phyloP scores from a whole-genome alignment of 1,140 invertebrate genomes.

The Ceratoteleas bidentatus region DNA sequence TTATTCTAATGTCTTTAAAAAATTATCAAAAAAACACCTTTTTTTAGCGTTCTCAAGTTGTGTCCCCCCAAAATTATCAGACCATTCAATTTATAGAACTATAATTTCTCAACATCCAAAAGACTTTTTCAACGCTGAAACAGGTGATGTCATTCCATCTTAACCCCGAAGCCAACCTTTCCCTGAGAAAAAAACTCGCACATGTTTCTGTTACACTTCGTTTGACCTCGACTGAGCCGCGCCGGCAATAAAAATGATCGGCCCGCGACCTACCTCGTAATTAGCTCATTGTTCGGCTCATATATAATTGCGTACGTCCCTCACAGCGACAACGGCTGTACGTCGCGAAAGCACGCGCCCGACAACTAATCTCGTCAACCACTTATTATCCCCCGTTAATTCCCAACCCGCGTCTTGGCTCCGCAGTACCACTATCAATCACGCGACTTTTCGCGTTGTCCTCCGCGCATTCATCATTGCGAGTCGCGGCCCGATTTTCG shows the following conservation, averaged over 20 bases:
- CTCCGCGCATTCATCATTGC: slow-evolving; percentile 17
- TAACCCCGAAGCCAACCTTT: too few relatives aligned
- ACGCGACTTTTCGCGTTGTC: slow-evolving; percentile 19
- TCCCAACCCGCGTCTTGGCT: slow-evolving; percentile 45
- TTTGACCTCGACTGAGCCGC: too few relatives aligned
- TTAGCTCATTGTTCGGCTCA: slow-evolving; percentile 62
- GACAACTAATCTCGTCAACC: slow-evolving; percentile 64
- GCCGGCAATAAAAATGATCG: slow-evolving; percentile 1
- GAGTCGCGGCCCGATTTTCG: too few relatives aligned
- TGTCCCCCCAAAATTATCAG: too few relatives aligned
- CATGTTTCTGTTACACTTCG: too few relatives aligned
- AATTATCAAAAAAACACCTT: too few relatives aligned
- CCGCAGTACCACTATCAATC: slow-evolving; percentile 49
- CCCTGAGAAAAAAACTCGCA: neutral
- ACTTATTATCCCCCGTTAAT: slow-evolving; percentile 68
- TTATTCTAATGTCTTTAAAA: too few relatives aligned
- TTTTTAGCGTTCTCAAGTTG: too few relatives aligned
- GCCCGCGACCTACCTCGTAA: slow-evolving; percentile 31
- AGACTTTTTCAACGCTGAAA: too few relatives aligned
- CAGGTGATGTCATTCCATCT: too few relatives aligned
- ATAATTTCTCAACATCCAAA: too few relatives aligned
- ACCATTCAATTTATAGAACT: too few relatives aligned
- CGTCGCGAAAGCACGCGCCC: slow-evolving; percentile 58
- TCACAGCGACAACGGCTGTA: slow-evolving; percentile 43
- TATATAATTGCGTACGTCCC: slow-evolving; percentile 63